Evolutionary conservation across 2,888 invertebrate genomes (phyloP).

Genomic region (Tetheella fluctuosa): DNA sequence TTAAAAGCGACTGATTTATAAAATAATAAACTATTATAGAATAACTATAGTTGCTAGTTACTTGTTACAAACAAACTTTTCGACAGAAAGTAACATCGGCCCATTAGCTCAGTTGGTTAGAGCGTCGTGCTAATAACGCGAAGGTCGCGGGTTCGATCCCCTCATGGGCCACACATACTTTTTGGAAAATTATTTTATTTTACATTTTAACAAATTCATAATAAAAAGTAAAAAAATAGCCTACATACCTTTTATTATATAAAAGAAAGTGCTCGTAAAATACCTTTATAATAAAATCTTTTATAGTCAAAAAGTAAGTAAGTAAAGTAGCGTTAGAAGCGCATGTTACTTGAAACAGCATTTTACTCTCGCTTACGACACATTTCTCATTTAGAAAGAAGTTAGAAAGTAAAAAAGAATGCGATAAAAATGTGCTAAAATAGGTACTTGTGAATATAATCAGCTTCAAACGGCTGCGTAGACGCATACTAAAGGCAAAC

Average conservation of each 20-base stretch:
- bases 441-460: not conserved
- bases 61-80: slow-evolving; percentile 26
- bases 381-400: too few species aligned
- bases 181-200: slow-evolving; percentile 32
- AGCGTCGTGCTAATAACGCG: slow-evolving; percentile 91
- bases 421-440: not conserved
- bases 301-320: too few species aligned
- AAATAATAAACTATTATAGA: not conserved
- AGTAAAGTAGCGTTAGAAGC: too few species aligned
- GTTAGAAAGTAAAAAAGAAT: too few species aligned
- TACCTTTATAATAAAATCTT: too few species aligned
- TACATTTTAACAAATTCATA: too few species aligned
- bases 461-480: not conserved
- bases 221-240: too few species aligned
- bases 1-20: too few species aligned
- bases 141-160: slow-evolving; percentile 90
- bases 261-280: too few species aligned
- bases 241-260: too few species aligned
- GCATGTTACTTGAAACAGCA: too few species aligned
- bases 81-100: slow-evolving; percentile 41
- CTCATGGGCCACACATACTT: slow-evolving; percentile 83
- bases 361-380: too few species aligned
- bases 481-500: not conserved
- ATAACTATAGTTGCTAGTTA: not conserved
- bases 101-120: slow-evolving; percentile 89